Conservation (phyloP, 2,888 invertebrate genomes). For the Gonocerus acuteangulatus region DNA sequence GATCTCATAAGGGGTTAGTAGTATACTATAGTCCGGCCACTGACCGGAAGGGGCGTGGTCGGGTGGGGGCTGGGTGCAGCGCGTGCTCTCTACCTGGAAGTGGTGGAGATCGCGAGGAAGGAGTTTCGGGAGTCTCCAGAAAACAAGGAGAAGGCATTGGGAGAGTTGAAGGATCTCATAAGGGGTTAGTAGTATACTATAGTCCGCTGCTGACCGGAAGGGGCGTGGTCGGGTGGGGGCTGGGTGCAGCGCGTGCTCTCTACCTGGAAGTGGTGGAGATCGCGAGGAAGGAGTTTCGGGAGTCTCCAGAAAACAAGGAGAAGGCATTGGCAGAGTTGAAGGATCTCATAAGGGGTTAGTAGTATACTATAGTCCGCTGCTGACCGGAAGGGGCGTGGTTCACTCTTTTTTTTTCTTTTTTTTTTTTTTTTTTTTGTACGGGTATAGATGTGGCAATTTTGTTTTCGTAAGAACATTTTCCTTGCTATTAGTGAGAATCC, state of each 20-base stretch:
- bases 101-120: constrained; percentile 54
- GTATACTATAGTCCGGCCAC: too few species aligned
- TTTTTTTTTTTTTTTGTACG: too few species aligned
- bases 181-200: constrained; percentile 48
- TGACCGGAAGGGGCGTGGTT: too few species aligned
- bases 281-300: constrained; percentile 61
- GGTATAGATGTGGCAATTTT: too few species aligned
- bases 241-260: not conserved
- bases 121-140: constrained; percentile 68
- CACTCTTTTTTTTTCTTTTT: not conserved
- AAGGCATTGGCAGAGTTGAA: constrained; percentile 52
- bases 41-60: too few species aligned
- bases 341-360: constrained; percentile 54
- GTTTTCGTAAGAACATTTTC: too few species aligned
- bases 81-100: constrained; percentile 40
- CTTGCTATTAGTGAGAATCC: too few species aligned
- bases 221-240: not conserved
- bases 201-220: too few species aligned
- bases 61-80: not conserved
- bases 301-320: constrained; percentile 58
- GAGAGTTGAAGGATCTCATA: constrained; percentile 51
- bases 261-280: constrained; percentile 49
- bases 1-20: constrained; percentile 54
- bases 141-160: constrained; percentile 52
- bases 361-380: not conserved